Evolutionary conservation across 2,797 vertebrate genomes (phyloP).

Genomic region (Chromis chromis): DNA sequence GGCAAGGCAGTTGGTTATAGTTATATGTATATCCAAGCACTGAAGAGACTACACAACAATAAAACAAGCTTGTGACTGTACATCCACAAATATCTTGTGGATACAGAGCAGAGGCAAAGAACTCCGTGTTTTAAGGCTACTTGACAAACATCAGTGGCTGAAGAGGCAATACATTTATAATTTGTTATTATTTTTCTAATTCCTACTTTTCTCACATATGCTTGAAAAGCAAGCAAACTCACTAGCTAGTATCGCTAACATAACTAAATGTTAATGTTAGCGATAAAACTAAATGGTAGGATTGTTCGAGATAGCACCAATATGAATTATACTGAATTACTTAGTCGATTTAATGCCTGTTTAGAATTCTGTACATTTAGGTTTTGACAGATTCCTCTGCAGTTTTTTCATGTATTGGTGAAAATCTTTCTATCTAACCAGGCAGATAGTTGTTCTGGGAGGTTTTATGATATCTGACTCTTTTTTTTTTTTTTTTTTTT

Average conservation of each 20-base stretch:
- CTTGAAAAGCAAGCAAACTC: not conserved
- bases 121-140: not conserved
- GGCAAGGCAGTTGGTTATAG: slow-evolving; percentile 3
- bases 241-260: not conserved
- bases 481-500: too few species aligned
- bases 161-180: not conserved
- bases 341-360: not conserved
- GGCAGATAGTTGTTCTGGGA: not conserved
- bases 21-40: slow-evolving; percentile 18
- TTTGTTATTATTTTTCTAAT: not conserved
- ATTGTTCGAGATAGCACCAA: too few species aligned
- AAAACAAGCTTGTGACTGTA: slow-evolving; percentile 29
- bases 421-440: too few species aligned
- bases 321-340: not conserved
- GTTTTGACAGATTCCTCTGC: not conserved
- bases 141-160: too few species aligned
- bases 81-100: slow-evolving; percentile 1
- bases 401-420: not conserved
- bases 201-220: not conserved
- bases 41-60: slow-evolving; percentile 26
- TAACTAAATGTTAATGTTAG: too few species aligned
- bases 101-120: not conserved
- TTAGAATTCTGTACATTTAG: not conserved
- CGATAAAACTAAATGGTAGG: too few species aligned
- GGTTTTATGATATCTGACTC: too few species aligned